Conservation (phyloP, 2,888 invertebrate genomes). For the Hyles lineata region DNA sequence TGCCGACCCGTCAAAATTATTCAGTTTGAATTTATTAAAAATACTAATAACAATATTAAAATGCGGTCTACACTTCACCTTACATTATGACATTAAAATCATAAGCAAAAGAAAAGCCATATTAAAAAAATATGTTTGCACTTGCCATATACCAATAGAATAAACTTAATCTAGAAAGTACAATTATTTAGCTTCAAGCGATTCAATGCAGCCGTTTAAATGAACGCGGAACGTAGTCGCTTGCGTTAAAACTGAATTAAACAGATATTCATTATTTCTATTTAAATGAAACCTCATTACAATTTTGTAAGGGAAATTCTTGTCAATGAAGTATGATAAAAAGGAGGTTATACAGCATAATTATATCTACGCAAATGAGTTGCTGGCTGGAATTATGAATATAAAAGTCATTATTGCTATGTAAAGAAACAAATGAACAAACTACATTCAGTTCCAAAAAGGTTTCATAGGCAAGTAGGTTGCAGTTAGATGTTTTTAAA, state of each 20-base stretch:
- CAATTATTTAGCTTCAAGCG: constrained; percentile 6
- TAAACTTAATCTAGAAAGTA: background rate
- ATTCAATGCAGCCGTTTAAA: constrained; percentile 14
- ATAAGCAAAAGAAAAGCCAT: background rate
- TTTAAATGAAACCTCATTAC: constrained; percentile 20
- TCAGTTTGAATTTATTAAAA: too few species aligned
- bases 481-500: background rate
- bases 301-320: background rate
- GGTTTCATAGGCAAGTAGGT: too few species aligned
- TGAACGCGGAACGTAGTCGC: constrained; percentile 6
- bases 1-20: too few species aligned
- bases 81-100: too few species aligned
- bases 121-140: background rate
- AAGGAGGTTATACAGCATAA: background rate
- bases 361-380: background rate
- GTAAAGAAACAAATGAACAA: background rate
- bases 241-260: constrained; percentile 2
- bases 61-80: too few species aligned
- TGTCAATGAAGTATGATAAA: constrained; percentile 17
- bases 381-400: background rate
- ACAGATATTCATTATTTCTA: constrained; percentile 19
- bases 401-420: background rate
- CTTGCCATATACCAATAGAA: background rate
- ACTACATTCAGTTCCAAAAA: background rate
- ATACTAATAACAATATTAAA: too few species aligned